Conservation (phyloP, 2,797 vertebrate genomes). For the Craterocephalus amniculus region DNA sequence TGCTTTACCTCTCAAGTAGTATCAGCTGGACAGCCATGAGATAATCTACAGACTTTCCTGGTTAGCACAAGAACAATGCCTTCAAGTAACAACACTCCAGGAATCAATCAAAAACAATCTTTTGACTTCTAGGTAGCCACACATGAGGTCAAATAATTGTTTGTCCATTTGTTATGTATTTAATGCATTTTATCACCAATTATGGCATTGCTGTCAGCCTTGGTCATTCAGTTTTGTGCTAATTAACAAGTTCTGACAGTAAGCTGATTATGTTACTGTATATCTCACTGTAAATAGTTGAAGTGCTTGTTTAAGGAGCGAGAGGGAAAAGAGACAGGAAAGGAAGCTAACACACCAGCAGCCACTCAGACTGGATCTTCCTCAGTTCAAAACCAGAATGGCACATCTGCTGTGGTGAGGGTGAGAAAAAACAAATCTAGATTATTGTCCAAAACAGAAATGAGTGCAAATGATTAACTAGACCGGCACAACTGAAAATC, state of each 20-base stretch:
- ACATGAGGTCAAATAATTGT: neutral
- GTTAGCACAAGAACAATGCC: neutral
- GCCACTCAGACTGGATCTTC: conserved; percentile 43
- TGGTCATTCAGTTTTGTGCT: neutral
- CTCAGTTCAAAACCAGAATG: conserved; percentile 50
- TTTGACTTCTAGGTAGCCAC: neutral
- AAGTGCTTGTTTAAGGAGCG: conserved; percentile 83
- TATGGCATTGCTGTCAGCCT: neutral
- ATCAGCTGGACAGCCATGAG: neutral
- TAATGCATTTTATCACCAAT: neutral
- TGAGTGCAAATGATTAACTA: neutral
- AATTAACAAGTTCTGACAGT: neutral
- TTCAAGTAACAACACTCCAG: too few relatives aligned
- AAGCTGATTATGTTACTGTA: too few relatives aligned
- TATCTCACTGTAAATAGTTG: conserved; percentile 64
- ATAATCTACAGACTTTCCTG: neutral
- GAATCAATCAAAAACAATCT: neutral
- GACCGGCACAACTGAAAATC: neutral
- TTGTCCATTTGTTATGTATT: neutral
- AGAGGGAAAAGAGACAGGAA: conserved; percentile 60
- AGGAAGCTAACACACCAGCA: conserved; percentile 44
- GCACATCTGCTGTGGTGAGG: conserved; percentile 57
- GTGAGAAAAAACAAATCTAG: conserved; percentile 50
- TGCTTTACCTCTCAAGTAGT: neutral
- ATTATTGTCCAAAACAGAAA: neutral